phyloP scores from a whole-genome alignment of 2,888 invertebrate genomes.

The Drosophila fulvimacula region DNA sequence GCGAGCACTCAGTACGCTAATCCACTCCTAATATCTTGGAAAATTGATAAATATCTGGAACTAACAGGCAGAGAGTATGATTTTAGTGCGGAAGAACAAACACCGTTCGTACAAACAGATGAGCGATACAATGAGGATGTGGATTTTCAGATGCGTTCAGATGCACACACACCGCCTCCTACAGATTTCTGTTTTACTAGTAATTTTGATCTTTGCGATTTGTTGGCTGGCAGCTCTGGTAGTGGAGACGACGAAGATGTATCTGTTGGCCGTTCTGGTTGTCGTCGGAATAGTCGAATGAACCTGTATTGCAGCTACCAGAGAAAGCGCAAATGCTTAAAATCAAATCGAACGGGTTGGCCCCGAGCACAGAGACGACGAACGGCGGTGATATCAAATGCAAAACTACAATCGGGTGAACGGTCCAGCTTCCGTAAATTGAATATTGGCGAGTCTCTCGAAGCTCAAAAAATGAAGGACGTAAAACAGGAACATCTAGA shows the following conservation, averaged over 20 bases:
- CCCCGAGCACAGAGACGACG: conserved; percentile 86
- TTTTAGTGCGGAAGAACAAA: conserved; percentile 43
- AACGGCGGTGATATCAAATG: conserved; percentile 16
- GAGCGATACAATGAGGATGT: not conserved
- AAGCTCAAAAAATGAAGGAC: conserved; percentile 1
- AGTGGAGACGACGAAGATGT: conserved; percentile 62
- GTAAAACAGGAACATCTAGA: conserved; percentile 54
- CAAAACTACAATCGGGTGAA: conserved; percentile 61
- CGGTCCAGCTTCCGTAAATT: conserved; percentile 67
- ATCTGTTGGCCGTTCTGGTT: conserved; percentile 4
- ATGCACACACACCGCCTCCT: conserved; percentile 72
- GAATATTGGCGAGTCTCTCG: conserved; percentile 26
- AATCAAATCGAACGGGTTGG: conserved; percentile 93
- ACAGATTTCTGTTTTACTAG: conserved; percentile 82
- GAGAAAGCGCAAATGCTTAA: conserved; percentile 83
- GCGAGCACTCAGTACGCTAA: conserved; percentile 68
- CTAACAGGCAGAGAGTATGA: conserved; percentile 67
- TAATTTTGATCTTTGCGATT: conserved; percentile 82
- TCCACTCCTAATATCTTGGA: conserved; percentile 75
- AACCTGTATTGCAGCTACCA: conserved; percentile 76
- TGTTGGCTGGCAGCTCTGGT: conserved; percentile 65
- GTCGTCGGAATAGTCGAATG: conserved; percentile 53
- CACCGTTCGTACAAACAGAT: not conserved
- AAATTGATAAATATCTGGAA: conserved; percentile 83
- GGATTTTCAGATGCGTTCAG: not conserved